phyloP scores from a whole-genome alignment of 2,113 vertebrate genomes.

The Nymphicus hollandicus region DNA sequence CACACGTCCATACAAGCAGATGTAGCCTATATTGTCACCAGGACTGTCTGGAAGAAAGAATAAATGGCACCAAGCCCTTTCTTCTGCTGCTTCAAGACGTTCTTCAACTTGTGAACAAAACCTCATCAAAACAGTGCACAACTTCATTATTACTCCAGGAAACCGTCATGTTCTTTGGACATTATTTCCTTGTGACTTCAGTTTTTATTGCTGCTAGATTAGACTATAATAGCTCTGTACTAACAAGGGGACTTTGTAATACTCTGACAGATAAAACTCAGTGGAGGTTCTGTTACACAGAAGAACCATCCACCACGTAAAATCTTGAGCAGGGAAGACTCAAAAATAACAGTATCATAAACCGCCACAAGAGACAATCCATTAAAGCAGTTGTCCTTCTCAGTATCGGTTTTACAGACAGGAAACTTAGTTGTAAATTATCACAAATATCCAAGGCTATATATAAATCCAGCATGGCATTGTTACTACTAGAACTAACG shows the following conservation, averaged over 20 bases:
- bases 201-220: neutral
- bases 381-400: neutral
- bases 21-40: slow-evolving; percentile 7
- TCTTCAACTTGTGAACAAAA: neutral
- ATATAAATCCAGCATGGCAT: neutral
- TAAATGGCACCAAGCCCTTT: neutral
- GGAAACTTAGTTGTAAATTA: neutral
- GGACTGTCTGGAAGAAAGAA: neutral
- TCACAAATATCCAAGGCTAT: neutral
- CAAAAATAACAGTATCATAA: neutral
- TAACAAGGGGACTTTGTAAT: neutral
- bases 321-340: neutral
- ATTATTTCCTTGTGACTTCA: neutral
- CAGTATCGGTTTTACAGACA: neutral
- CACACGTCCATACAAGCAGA: neutral
- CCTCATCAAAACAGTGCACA: neutral
- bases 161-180: neutral
- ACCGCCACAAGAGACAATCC: neutral
- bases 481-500: neutral
- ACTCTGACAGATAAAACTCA: neutral
- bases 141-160: neutral
- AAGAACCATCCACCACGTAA: neutral
- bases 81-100: neutral
- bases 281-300: neutral
- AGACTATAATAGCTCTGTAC: neutral